phyloP scores from a whole-genome alignment of 1,140 invertebrate species.

The Cotesia chilonis region DNA sequence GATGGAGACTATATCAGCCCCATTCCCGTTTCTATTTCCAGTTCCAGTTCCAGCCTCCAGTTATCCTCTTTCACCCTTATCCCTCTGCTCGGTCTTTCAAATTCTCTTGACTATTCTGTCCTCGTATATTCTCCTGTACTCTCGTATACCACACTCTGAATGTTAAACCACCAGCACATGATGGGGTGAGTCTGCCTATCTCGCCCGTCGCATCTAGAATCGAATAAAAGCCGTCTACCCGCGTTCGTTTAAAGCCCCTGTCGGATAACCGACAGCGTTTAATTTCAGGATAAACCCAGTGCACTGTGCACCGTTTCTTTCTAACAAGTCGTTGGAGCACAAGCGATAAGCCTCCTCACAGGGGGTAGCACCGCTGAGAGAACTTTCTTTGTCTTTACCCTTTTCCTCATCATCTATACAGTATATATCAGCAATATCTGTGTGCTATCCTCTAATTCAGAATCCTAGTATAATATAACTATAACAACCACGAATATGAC shows the following conservation, averaged over 20 bases:
- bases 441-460: background rate
- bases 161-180: background rate
- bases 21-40: background rate
- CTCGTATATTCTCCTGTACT: background rate
- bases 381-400: conserved; percentile 33
- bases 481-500: background rate
- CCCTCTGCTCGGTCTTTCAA: background rate
- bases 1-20: conserved; percentile 46
- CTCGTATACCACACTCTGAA: conserved; percentile 36
- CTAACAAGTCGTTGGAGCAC: background rate
- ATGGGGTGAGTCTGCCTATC: conserved; percentile 31
- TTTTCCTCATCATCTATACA: conserved; percentile 1
- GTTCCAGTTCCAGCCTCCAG: conserved; percentile 31
- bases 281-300: conserved; percentile 55
- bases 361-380: conserved; percentile 22
- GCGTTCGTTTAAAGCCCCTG: conserved; percentile 4
- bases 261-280: conserved; percentile 54
- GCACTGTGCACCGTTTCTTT: background rate
- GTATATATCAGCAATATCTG: background rate
- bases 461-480: background rate
- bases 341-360: conserved; percentile 26
- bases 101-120: conserved; percentile 27
- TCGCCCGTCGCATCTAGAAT: conserved; percentile 51
- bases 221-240: conserved; percentile 50
- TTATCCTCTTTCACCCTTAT: conserved; percentile 34